These are phyloP conservation scores for Prochilodus magdalenae DNA, from an alignment of 2,113 vertebrate species.

Conservation along the genomic window DNA sequence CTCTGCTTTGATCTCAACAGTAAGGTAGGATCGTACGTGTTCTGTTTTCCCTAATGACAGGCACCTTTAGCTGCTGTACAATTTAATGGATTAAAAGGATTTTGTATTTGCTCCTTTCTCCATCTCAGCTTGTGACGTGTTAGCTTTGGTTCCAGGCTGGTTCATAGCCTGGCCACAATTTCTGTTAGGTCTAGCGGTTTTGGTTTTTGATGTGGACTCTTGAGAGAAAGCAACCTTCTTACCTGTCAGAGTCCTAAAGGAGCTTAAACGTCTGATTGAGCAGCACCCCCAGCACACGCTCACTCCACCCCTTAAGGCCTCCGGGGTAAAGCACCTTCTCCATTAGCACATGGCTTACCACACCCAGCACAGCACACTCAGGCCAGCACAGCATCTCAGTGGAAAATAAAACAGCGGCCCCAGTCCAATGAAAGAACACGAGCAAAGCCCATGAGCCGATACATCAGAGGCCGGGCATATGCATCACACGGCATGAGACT, in stretches of 20 bases:
- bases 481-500: background rate
- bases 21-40: background rate
- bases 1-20: background rate
- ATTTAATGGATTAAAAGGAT: background rate
- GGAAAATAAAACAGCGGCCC: constrained; percentile 13
- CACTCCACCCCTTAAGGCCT: constrained; percentile 6
- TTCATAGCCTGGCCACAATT: constrained; percentile 9
- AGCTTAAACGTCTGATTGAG: constrained; percentile 28
- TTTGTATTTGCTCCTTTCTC: background rate
- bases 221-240: constrained; percentile 17
- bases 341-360: background rate
- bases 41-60: background rate
- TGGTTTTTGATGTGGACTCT: constrained; percentile 10
- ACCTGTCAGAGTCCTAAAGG: constrained; percentile 39
- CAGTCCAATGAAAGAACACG: constrained; percentile 24
- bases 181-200: background rate
- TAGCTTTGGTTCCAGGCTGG: background rate
- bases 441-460: constrained; percentile 41
- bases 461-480: constrained; percentile 24
- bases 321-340: constrained; percentile 16
- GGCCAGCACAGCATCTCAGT: background rate
- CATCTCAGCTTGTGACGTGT: background rate
- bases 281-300: background rate
- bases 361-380: background rate
- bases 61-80: background rate